Percentiles rank a stretch among this genome's conserved stretches.
Conservation (phyloP, 2,113 vertebrate species). For the Perca schrenkii region DNA sequence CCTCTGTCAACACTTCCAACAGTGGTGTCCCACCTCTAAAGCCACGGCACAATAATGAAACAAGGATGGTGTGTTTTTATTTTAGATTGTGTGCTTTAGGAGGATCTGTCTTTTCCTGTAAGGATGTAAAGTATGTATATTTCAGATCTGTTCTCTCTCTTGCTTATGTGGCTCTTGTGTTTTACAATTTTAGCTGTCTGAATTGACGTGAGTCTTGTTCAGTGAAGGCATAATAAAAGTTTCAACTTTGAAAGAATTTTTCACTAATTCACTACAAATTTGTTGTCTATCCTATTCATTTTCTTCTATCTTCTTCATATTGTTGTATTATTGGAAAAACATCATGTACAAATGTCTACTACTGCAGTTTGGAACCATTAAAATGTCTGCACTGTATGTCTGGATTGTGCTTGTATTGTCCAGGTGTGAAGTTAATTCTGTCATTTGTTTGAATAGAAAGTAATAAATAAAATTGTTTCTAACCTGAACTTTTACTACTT, state of each 20-base stretch:
- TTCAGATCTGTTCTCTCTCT: slow-evolving; percentile 17
- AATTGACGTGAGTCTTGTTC: background rate
- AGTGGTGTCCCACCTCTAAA: slow-evolving; percentile 36
- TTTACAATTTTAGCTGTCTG: background rate
- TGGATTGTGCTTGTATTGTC: slow-evolving; percentile 34
- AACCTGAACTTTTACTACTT: background rate
- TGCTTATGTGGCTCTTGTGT: slow-evolving; percentile 13
- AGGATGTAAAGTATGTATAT: slow-evolving; percentile 11
- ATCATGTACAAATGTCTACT: background rate
- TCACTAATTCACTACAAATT: slow-evolving; percentile 1
- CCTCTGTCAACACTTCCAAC: slow-evolving; percentile 60
- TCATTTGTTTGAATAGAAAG: slow-evolving; percentile 25
- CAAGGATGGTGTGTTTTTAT: background rate
- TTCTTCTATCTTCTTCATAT: background rate
- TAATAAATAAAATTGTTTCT: slow-evolving; percentile 22
- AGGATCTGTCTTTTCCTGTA: slow-evolving; percentile 12
- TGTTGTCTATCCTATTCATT: background rate
- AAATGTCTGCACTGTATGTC: background rate
- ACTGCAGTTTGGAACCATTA: background rate
- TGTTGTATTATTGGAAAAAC: background rate
- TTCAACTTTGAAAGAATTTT: background rate
- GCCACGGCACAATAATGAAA: background rate
- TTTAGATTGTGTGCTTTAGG: background rate
- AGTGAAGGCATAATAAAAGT: background rate
- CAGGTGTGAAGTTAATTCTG: slow-evolving; percentile 12